A percentile compares a stretch with the other conserved stretches of the same genome.
Conservation (phyloP, 2,797 vertebrate species). For the Xyrichtys novacula region DNA sequence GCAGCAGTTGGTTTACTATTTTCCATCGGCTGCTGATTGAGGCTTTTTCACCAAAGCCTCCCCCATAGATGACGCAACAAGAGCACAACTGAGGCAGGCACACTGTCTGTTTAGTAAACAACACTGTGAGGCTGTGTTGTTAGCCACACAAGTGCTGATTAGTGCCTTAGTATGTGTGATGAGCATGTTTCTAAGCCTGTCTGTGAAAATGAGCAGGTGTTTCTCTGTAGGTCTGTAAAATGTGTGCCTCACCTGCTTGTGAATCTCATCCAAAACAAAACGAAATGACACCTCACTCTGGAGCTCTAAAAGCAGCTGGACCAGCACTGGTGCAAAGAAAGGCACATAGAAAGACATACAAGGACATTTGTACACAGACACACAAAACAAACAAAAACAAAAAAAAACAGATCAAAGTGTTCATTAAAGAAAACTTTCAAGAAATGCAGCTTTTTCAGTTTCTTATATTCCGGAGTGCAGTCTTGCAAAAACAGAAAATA, state of each 20-base stretch:
- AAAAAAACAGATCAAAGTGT: background rate
- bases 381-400: background rate
- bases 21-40: constrained; percentile 55
- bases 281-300: constrained; percentile 84
- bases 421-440: constrained; percentile 10
- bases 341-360: too few relatives aligned
- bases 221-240: constrained; percentile 27
- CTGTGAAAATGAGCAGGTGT: constrained; percentile 20
- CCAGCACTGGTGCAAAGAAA: constrained; percentile 84
- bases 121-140: constrained; percentile 31
- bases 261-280: constrained; percentile 88
- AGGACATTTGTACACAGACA: constrained; percentile 15
- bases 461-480: too few relatives aligned
- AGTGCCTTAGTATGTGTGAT: constrained; percentile 38
- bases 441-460: too few relatives aligned
- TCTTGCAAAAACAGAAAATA: too few relatives aligned
- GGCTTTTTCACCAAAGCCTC: constrained; percentile 42
- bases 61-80: constrained; percentile 52
- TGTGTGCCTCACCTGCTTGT: constrained; percentile 87
- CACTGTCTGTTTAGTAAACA: constrained; percentile 66
- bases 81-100: constrained; percentile 29
- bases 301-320: constrained; percentile 88
- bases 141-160: constrained; percentile 36
- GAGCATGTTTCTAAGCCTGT: constrained; percentile 13
- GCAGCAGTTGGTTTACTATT: constrained; percentile 41